phyloP scores from a whole-genome alignment of 2,888 invertebrate species.

The Anoplius nigerrimus region DNA sequence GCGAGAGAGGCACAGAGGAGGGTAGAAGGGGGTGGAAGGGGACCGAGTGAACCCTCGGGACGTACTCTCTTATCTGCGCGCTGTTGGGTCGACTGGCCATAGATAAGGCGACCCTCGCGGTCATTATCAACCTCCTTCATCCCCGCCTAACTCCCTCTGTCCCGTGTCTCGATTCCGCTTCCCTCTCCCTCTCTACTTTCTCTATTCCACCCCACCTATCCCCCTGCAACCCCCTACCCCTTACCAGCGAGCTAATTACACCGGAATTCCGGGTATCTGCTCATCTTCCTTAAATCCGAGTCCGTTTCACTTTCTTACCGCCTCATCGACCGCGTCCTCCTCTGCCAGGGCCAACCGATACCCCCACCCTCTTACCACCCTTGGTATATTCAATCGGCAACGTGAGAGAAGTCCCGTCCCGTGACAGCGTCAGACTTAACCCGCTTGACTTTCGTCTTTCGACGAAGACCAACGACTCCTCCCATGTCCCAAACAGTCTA shows the following conservation, averaged over 20 bases:
- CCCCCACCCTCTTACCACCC: background rate
- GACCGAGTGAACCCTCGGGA: slow-evolving; percentile 32
- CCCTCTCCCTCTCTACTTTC: slow-evolving; percentile 12
- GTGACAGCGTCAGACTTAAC: no score
- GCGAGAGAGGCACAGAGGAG: no score
- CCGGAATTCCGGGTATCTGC: slow-evolving; percentile 40
- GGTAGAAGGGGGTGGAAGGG: no score
- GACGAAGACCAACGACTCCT: no score
- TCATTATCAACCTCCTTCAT: slow-evolving; percentile 51
- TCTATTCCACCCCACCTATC: slow-evolving; percentile 12
- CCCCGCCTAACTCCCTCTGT: slow-evolving; percentile 3
- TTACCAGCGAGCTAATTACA: slow-evolving; percentile 47
- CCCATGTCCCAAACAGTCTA: no score
- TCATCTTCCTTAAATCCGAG: slow-evolving; percentile 27
- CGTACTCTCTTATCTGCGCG: slow-evolving; percentile 42
- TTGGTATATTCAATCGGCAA: background rate
- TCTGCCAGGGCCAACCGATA: background rate
- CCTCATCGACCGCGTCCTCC: background rate
- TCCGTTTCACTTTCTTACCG: slow-evolving; percentile 10
- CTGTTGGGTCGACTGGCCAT: slow-evolving; percentile 36
- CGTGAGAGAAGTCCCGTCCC: no score
- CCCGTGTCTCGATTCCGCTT: background rate
- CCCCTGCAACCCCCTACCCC: background rate
- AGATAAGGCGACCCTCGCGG: slow-evolving; percentile 50
- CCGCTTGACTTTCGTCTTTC: background rate